Percentiles rank a stretch among this genome's conserved stretches.
phyloP scores from a whole-genome alignment of 37 sponge, comb jelly and placozoan species.

The Mnemiopsis leidyi region DNA sequence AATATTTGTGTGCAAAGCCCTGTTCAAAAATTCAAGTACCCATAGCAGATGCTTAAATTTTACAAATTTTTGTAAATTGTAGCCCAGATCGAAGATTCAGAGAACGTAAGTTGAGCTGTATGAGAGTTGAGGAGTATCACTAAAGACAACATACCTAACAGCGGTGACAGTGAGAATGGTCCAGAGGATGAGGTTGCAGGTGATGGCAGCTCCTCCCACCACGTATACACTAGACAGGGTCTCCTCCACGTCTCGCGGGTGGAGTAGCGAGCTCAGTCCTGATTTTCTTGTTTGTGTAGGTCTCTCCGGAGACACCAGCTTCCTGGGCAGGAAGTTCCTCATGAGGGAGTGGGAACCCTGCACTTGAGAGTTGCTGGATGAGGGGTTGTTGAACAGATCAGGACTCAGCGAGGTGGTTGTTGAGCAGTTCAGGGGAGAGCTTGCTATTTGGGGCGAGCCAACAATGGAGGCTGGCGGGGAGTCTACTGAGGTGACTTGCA shows the following conservation, averaged over 20 bases:
- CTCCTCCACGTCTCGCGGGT: constrained; percentile 30
- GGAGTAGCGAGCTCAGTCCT: constrained; percentile 9
- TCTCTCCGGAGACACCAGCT: neutral
- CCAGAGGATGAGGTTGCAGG: constrained; percentile 52
- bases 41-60: no score
- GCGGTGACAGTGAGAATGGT: neutral
- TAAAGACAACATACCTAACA: neutral
- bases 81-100: no score
- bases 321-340: constrained; percentile 10
- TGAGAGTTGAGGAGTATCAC: no score
- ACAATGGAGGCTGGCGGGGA: neutral
- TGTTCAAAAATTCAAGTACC: neutral
- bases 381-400: neutral
- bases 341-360: neutral
- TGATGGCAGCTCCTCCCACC: constrained; percentile 53
- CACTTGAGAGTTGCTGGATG: neutral
- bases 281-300: neutral
- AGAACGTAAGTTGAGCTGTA: no score
- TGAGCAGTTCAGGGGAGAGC: constrained; percentile 14
- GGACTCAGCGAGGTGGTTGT: neutral
- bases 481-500: neutral
- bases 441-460: neutral
- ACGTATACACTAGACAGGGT: constrained; percentile 34
- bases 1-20: neutral
- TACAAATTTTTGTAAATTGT: no score